These are phyloP conservation scores for Cairina moschata DNA, from an alignment of 2,113 vertebrate genomes.

Conservation along the genomic window DNA sequence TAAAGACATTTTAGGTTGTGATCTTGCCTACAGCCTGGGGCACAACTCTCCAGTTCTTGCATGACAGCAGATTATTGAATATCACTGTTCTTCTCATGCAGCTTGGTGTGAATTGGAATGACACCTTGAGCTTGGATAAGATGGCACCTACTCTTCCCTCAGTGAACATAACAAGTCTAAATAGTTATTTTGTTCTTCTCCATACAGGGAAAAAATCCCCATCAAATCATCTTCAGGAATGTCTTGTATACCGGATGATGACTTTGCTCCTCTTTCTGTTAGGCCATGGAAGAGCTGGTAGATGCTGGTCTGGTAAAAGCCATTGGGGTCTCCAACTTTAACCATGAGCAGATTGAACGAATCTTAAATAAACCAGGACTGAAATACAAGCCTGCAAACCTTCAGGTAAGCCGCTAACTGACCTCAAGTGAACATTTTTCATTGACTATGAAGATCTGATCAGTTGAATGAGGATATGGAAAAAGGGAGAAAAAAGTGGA, in stretches of 20 bases:
- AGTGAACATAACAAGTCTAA: not conserved
- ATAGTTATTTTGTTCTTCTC: not conserved
- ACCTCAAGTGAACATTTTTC: not conserved
- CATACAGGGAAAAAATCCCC: not conserved
- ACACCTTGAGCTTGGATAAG: not conserved
- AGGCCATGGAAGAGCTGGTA: conserved; percentile 90
- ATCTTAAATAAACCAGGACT: conserved; percentile 87
- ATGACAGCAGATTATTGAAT: not conserved
- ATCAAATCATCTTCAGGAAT: not conserved
- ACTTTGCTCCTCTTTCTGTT: not conserved
- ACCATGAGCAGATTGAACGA: conserved; percentile 82
- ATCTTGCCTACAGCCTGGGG: not conserved
- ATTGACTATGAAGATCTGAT: not conserved
- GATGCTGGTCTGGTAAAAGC: conserved; percentile 88
- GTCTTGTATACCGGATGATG: not conserved
- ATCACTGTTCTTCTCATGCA: not conserved
- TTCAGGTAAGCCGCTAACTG: conserved; percentile 78
- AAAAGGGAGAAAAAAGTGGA: not conserved
- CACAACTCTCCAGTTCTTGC: not conserved
- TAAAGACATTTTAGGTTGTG: not conserved
- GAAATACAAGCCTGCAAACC: conserved; percentile 85
- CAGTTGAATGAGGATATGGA: no score
- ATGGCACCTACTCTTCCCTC: not conserved
- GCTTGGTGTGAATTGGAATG: not conserved
- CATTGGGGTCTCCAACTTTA: conserved; percentile 92